Conservation (phyloP, 2,113 vertebrate species). For the Apaloderma vittatum region DNA sequence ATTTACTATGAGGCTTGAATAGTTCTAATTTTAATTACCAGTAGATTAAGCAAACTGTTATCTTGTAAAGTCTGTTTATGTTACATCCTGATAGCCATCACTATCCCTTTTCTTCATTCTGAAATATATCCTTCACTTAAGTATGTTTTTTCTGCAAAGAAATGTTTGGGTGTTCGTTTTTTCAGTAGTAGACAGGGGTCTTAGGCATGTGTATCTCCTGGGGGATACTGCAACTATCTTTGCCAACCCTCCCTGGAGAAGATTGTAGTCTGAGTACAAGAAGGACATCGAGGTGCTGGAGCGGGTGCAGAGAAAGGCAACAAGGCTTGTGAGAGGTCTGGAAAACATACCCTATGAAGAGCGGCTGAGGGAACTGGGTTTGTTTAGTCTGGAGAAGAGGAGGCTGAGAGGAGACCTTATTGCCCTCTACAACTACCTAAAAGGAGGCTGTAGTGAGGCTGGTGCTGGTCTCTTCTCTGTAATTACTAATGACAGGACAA, state of each 20-base stretch:
- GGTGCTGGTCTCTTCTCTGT: too few species aligned
- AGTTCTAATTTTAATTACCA: slow-evolving; percentile 6
- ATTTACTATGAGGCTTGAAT: background rate
- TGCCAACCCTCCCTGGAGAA: background rate
- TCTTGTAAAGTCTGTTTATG: background rate
- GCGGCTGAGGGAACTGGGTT: too few species aligned
- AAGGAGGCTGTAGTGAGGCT: too few species aligned
- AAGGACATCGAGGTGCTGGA: too few species aligned
- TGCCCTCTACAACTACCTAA: too few species aligned
- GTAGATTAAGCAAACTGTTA: background rate
- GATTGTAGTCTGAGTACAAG: too few species aligned
- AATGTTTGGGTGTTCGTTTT: background rate
- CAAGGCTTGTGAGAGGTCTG: too few species aligned
- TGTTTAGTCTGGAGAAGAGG: too few species aligned
- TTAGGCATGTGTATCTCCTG: background rate
- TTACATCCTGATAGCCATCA: background rate
- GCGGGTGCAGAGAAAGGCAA: too few species aligned
- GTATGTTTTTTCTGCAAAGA: background rate
- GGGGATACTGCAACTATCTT: background rate
- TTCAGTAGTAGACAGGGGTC: background rate
- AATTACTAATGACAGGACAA: too few species aligned
- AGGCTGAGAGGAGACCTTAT: too few species aligned
- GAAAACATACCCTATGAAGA: too few species aligned
- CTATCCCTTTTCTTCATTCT: background rate
- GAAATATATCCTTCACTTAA: background rate